Evolutionary conservation across 2,113 vertebrate genomes (phyloP).

Genomic region (Phyllostomus discolor): DNA sequence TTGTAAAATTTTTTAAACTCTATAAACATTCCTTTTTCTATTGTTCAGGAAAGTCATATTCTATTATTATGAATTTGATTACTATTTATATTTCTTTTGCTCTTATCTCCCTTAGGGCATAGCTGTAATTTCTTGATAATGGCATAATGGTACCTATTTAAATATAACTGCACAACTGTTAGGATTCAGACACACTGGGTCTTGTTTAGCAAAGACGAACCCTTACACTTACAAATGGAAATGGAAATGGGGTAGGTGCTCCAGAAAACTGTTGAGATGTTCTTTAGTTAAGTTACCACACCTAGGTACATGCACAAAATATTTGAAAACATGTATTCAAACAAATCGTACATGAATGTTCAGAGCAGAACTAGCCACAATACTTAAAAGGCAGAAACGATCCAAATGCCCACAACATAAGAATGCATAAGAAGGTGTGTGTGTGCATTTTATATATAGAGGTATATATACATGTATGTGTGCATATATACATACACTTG

Average conservation of each 20-base stretch:
- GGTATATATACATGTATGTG: too few species aligned
- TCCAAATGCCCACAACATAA: not conserved
- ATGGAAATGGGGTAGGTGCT: not conserved
- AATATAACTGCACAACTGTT: not conserved
- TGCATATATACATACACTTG: not conserved
- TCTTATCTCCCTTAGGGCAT: not conserved
- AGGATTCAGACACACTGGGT: not conserved
- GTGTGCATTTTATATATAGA: too few species aligned
- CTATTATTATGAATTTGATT: not conserved
- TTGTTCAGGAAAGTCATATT: not conserved
- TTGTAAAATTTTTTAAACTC: not conserved
- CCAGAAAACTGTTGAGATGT: not conserved
- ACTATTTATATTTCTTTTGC: not conserved
- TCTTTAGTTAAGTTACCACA: not conserved
- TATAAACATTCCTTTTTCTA: not conserved
- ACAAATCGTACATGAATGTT: not conserved
- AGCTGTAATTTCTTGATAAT: not conserved
- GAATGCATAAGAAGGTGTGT: not conserved
- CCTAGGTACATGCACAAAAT: not conserved
- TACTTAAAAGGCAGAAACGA: not conserved
- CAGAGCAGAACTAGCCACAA: not conserved
- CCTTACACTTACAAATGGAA: not conserved
- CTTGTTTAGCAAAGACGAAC: not conserved
- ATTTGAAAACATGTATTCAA: not conserved
- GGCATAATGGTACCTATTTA: not conserved